Conservation (phyloP, 2,888 invertebrate genomes). For the Octodonta nipae region DNA sequence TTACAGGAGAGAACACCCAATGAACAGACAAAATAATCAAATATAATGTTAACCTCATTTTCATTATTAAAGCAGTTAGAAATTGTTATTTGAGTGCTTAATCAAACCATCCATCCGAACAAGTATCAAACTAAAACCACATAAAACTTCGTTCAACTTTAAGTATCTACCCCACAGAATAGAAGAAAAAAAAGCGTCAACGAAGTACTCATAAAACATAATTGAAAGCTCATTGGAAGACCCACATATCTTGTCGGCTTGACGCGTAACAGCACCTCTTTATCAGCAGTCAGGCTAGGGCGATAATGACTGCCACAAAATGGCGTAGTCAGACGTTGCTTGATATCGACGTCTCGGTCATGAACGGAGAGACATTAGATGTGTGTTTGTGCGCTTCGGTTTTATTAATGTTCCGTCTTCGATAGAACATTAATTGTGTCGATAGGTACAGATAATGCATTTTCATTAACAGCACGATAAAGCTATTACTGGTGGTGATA, state of each 20-base stretch:
- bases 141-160: no score
- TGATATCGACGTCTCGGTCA: no score
- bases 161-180: no score
- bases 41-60: no score
- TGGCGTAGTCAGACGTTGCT: conserved; percentile 26
- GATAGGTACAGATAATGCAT: conserved; percentile 5
- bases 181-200: conserved; percentile 14
- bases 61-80: no score
- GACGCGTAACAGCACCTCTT: conserved; percentile 23
- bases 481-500: no score
- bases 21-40: no score
- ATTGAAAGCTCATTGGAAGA: conserved; percentile 30
- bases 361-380: no score
- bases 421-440: conserved; percentile 9
- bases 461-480: conserved; percentile 4
- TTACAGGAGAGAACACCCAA: no score
- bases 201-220: conserved; percentile 27
- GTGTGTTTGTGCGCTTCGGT: conserved; percentile 3
- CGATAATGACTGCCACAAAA: conserved; percentile 29
- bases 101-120: no score
- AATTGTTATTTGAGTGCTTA: no score
- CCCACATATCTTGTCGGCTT: conserved; percentile 24
- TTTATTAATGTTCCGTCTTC: conserved; percentile 10
- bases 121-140: no score
- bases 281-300: conserved; percentile 20